phyloP scores from a whole-genome alignment of 2,888 invertebrate species.

The Agelastica alni region DNA sequence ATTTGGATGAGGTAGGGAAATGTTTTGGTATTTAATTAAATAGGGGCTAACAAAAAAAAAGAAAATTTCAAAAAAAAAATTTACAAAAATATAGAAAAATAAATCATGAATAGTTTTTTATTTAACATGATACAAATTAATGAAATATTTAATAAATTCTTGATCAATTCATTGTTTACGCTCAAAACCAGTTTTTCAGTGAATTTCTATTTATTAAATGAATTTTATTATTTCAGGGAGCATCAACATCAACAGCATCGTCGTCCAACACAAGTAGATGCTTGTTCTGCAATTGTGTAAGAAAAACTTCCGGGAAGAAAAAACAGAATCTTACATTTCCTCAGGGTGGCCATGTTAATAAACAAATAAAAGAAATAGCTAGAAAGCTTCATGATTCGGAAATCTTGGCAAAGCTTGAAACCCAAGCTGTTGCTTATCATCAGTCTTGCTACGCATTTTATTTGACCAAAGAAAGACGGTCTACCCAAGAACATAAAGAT shows the following conservation, averaged over 20 bases:
- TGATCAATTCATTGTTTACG: slow-evolving; percentile 20
- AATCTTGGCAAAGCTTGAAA: slow-evolving; percentile 25
- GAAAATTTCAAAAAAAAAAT: slow-evolving; percentile 6
- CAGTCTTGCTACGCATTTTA: slow-evolving; percentile 28
- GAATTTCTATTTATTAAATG: slow-evolving; percentile 13
- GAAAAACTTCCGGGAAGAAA: slow-evolving; percentile 7
- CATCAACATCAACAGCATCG: slow-evolving; percentile 16
- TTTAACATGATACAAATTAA: slow-evolving; percentile 19
- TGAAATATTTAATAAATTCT: slow-evolving; percentile 22
- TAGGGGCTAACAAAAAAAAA: slow-evolving; percentile 16
- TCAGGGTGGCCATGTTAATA: not conserved
- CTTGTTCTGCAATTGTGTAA: not conserved
- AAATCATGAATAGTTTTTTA: slow-evolving; percentile 17
- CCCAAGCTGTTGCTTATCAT: slow-evolving; percentile 28
- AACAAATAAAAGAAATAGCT: slow-evolving; percentile 12
- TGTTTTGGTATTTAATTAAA: slow-evolving; percentile 20
- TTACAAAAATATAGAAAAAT: slow-evolving; percentile 8
- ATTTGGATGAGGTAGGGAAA: slow-evolving; percentile 24
- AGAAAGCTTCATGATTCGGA: slow-evolving; percentile 19
- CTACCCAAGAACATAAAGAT: slow-evolving; percentile 17
- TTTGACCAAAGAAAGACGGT: slow-evolving; percentile 25
- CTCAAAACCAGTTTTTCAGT: slow-evolving; percentile 10
- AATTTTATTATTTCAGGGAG: slow-evolving; percentile 12
- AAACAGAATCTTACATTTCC: slow-evolving; percentile 17
- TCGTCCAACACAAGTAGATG: slow-evolving; percentile 3